These are phyloP conservation scores for Myotis vivesi DNA, from an alignment of 2,797 vertebrate species.

Conservation along the genomic window DNA sequence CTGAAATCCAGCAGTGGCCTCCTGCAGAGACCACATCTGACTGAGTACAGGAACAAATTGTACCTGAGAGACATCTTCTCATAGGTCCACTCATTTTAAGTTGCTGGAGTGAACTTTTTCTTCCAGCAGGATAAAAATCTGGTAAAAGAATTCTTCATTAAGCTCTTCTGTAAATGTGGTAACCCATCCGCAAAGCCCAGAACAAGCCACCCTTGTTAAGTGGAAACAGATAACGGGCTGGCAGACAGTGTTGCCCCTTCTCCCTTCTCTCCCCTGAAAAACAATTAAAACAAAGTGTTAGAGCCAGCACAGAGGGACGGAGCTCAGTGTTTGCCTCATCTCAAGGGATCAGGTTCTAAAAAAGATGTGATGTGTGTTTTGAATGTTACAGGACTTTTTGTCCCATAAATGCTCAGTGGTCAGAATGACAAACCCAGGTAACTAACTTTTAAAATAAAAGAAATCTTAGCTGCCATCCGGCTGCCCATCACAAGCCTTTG, in stretches of 20 bases:
- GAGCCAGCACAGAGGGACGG: background rate
- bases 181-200: background rate
- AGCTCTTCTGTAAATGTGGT: background rate
- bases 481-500: background rate
- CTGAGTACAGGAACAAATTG: background rate
- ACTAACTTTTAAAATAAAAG: constrained; percentile 5
- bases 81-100: background rate
- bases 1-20: background rate
- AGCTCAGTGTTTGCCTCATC: background rate
- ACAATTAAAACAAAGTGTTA: background rate
- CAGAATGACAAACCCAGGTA: background rate
- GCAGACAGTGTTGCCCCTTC: background rate
- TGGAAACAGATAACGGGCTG: background rate
- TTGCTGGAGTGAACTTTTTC: background rate
- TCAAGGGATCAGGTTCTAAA: background rate
- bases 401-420: background rate
- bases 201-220: background rate
- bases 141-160: background rate
- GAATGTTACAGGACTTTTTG: background rate
- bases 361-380: background rate
- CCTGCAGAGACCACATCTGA: background rate
- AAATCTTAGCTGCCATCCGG: background rate
- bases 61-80: background rate
- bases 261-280: background rate
- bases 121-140: background rate